Percentiles rank a stretch among this genome's conserved stretches.
phyloP scores from a whole-genome alignment of 2,113 vertebrate genomes.

The Neodontobutis hainanensis region DNA sequence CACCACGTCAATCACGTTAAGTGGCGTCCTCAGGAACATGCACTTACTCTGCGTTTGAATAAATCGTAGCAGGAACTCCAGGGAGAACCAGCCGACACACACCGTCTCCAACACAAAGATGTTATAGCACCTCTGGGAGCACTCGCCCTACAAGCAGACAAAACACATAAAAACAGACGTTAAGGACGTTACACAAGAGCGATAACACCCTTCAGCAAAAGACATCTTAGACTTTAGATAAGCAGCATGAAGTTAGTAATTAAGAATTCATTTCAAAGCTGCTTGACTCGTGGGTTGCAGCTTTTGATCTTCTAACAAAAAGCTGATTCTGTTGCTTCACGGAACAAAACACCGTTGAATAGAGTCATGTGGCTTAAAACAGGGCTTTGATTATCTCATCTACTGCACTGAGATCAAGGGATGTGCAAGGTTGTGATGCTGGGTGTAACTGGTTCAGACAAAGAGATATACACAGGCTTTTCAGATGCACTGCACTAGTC shows the following conservation, averaged over 20 bases:
- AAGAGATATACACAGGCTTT: background rate
- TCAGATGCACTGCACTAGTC: background rate
- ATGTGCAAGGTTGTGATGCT: background rate
- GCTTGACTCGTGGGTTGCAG: background rate
- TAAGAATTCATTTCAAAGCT: slow-evolving; percentile 30
- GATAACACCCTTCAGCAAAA: background rate
- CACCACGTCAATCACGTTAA: slow-evolving; percentile 92
- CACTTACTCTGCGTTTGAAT: slow-evolving; percentile 94
- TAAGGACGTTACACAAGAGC: background rate
- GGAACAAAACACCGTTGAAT: slow-evolving; percentile 23
- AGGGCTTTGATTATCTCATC: slow-evolving; percentile 32
- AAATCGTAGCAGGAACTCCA: slow-evolving; percentile 93
- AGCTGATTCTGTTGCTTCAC: slow-evolving; percentile 9
- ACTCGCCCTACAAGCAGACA: slow-evolving; percentile 84
- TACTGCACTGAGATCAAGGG: slow-evolving; percentile 7
- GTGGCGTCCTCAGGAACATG: slow-evolving; percentile 88
- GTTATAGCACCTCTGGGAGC: slow-evolving; percentile 88
- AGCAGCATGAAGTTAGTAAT: slow-evolving; percentile 10
- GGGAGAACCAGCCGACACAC: slow-evolving; percentile 96
- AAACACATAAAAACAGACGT: slow-evolving; percentile 25
- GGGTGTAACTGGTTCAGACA: background rate
- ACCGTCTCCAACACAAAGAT: slow-evolving; percentile 96
- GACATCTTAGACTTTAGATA: slow-evolving; percentile 3
- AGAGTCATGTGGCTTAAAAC: slow-evolving; percentile 35
- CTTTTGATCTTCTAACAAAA: slow-evolving; percentile 47